Evolutionary conservation across 1,140 invertebrate species (phyloP).

Genomic region (Drosophila arizonae): DNA sequence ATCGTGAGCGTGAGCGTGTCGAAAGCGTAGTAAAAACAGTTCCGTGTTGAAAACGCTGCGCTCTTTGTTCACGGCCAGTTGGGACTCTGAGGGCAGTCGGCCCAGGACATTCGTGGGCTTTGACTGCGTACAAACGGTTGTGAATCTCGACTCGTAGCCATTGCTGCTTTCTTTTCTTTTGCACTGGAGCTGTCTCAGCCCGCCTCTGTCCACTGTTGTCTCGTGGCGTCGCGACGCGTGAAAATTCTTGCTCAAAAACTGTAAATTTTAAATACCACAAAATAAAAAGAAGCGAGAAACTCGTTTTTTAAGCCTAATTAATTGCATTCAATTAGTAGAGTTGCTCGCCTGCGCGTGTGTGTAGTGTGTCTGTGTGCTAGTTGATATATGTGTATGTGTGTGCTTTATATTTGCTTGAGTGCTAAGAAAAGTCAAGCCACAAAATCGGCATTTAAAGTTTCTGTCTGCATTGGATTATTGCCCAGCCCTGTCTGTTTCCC

Average conservation of each 20-base stretch:
- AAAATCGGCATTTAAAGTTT: slow-evolving; percentile 74
- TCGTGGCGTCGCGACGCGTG: slow-evolving; percentile 54
- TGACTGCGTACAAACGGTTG: slow-evolving; percentile 79
- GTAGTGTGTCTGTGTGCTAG: neutral
- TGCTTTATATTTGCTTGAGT: slow-evolving; percentile 9
- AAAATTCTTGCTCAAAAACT: slow-evolving; percentile 44
- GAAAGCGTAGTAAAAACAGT: slow-evolving; percentile 54
- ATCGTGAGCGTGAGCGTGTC: neutral
- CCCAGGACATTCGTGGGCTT: slow-evolving; percentile 73
- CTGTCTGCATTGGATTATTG: slow-evolving; percentile 66
- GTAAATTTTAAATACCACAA: slow-evolving; percentile 22
- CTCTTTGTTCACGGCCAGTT: slow-evolving; percentile 53
- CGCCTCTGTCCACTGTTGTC: slow-evolving; percentile 8
- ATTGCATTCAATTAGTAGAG: slow-evolving; percentile 40
- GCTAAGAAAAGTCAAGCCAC: slow-evolving; percentile 66
- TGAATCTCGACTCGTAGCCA: slow-evolving; percentile 51
- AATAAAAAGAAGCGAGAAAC: slow-evolving; percentile 24
- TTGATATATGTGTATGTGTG: neutral
- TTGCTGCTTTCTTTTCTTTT: slow-evolving; percentile 3
- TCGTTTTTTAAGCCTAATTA: slow-evolving; percentile 30
- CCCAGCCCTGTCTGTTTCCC: slow-evolving; percentile 47
- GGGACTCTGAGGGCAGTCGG: slow-evolving; percentile 41
- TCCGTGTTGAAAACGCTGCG: slow-evolving; percentile 66
- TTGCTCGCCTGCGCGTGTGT: slow-evolving; percentile 5
- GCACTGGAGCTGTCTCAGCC: neutral